Evolutionary conservation across 2,888 invertebrate species (phyloP).

Genomic region (Dastarcus helophoroides): DNA sequence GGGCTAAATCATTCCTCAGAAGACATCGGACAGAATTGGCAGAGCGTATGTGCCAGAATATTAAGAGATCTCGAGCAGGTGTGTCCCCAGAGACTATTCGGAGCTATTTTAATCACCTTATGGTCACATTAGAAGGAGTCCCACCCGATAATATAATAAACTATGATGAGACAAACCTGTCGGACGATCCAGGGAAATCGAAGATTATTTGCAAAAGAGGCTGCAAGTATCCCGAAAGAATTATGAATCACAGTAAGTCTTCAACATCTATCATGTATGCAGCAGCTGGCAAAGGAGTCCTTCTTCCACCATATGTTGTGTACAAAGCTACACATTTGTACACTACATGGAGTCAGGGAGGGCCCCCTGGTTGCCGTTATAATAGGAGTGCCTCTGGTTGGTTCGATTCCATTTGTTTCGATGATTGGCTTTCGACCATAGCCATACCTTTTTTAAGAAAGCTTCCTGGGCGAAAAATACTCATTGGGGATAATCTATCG

Average conservation of each 20-base stretch:
- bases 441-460: no score
- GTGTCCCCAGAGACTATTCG: conserved; percentile 10
- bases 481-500: no score
- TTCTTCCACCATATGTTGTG: conserved; percentile 22
- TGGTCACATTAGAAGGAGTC: conserved; percentile 9
- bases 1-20: conserved; percentile 7
- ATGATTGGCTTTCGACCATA: no score
- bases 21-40: conserved; percentile 6
- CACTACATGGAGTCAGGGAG: conserved; percentile 24
- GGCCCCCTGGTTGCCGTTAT: no score
- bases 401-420: no score
- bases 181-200: conserved; percentile 23
- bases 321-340: conserved; percentile 23
- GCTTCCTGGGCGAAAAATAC: no score
- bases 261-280: conserved; percentile 22
- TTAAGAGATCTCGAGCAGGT: conserved; percentile 12
- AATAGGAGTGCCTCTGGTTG: no score
- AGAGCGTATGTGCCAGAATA: conserved; percentile 12
- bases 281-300: conserved; percentile 19
- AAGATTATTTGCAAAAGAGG: conserved; percentile 14
- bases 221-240: conserved; percentile 22
- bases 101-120: conserved; percentile 13
- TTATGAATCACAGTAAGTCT: conserved; percentile 22
- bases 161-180: conserved; percentile 21
- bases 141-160: conserved; percentile 17